Evolutionary conservation across 1,140 invertebrate genomes (phyloP), one percentile per base, ranked within the genome.

Genomic region (Pseudobourletiella spinata): DNA sequence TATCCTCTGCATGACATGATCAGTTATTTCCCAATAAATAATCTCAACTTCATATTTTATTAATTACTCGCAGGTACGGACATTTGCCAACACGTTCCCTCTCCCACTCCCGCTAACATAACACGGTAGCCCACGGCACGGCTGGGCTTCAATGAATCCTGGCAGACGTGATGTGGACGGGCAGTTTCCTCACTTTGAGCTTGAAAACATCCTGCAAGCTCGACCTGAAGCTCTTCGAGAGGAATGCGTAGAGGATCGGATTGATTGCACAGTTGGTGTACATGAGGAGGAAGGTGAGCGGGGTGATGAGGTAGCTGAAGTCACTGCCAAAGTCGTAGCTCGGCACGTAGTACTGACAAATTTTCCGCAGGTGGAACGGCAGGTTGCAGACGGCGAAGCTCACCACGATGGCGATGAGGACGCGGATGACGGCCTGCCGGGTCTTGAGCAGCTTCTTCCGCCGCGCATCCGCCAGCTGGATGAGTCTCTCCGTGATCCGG

Each of bases 181-280:
- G n/a, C n/a, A n/a, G n/a, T n/a, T n/a, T n/a, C n/a, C n/a, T n/a
- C n/a, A n/a, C n/a, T n/a, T n/a, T n/a, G n/a, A n/a, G n/a, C n/a
- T n/a, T n/a, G n/a, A n/a, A n/a, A n/a, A n/a, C n/a, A n/a, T 61
- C 59, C 22, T 24, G n/a, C 16, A 61, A 61, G 56, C 75, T 75
- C 43, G 72, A 69, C 52, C 76, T 60, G 58, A 79, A 79, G 57
- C 76, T 78, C 52, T 85, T 83, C 1, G 87, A 90, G 30, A 91
- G 77, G 71, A 90, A 86, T 2, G 87, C 87, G 73, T 91, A 91
- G 2, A 91, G 79, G 42, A 91, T 75, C 1, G 88, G 88, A 76
- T 91, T 91, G 55, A 91, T 80, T 39, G 84, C 88, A 15, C 86
- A 89, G 78, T 91, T 90, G 74, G 86, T 83, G 71, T 89, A 91